Base-by-base conservation (phyloP, 37 sponge, comb jelly and placozoan genomes). In the Aplysina aerophoba region DNA sequence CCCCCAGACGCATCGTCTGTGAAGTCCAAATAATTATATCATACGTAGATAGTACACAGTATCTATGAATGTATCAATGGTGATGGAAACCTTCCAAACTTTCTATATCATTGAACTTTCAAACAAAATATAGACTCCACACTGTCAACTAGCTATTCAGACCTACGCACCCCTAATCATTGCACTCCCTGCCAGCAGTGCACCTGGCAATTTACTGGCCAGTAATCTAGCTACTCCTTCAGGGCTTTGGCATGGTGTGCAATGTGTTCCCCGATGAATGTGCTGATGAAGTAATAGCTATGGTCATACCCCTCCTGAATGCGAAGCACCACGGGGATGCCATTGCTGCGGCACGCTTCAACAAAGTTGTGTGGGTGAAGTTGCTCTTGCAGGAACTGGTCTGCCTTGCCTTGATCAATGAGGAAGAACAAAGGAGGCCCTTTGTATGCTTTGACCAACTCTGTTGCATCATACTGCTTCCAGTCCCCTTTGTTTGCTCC, bases 231-330 rank as follows among this genome's bases (percentile, higher is more conserved):
- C 81, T 53, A 85, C 19, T 64, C 40, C 40, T 97, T 94, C 50
- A 97, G 67, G 17, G 72, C 59, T 16, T 87, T 79, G 15, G 99
- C 95, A 83, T 97, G 96, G 36, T 95, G 89, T 35, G 92, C 85
- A 55, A 99, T 84, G 80, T 99, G 99, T 44, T 95, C 99, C 21
- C 83, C 97, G 56, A 99, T 65, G 58, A 99, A 99, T 22, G 95
- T 53, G 27, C 89, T 56, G 15, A 99, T 85, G 87, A 97, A 99
- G 79, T 88, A 97, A 84, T 91, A 99, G 83, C 97, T 90, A 55
- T 99, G 99, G 64, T 99, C 97, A 74, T 99, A 99, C 17, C 91
- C 99, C 87, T 98, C 99, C 40, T 96, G 92, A 83, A 92, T 84
- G 13, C 95, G 87, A 2, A 90, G 82, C 17, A 94, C 85, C 35